A percentile compares a stretch with the other conserved stretches of the same genome.
phyloP scores from a whole-genome alignment of 2,113 vertebrate genomes.

The Callaeas wilsoni region DNA sequence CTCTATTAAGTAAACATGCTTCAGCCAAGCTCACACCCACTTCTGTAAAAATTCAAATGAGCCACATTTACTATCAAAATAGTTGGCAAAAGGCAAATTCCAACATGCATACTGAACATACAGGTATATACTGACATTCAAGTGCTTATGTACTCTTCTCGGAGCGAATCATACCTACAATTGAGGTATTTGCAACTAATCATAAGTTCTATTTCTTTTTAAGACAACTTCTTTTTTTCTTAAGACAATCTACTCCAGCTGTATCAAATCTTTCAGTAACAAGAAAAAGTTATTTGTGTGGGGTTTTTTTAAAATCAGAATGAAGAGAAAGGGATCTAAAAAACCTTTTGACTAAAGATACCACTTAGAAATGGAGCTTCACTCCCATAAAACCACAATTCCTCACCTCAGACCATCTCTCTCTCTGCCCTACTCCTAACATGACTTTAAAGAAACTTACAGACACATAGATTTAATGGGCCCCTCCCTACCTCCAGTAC shows the following conservation, averaged over 20 bases:
- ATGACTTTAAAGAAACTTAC: neutral
- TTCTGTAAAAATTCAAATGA: constrained; percentile 29
- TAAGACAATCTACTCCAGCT: neutral
- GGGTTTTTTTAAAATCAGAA: neutral
- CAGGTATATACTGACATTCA: neutral
- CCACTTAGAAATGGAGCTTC: neutral
- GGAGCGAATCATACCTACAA: neutral
- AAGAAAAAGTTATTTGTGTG: neutral
- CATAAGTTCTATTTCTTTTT: neutral
- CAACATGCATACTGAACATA: constrained; percentile 26
- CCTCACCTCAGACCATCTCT: neutral
- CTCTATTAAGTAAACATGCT: neutral
- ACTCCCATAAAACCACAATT: neutral
- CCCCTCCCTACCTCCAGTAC: constrained; percentile 33
- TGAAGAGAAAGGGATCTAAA: neutral
- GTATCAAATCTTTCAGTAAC: neutral
- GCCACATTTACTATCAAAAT: constrained; percentile 49
- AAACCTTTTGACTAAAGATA: neutral
- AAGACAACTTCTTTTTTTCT: neutral
- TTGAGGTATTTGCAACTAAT: neutral
- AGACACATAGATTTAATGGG: neutral
- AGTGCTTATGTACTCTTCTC: neutral
- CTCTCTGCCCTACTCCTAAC: neutral
- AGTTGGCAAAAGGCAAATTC: constrained; percentile 38
- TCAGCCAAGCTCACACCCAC: constrained; percentile 13